Evolutionary conservation across 2,888 invertebrate species (phyloP).

Genomic region (Sycophila texana): DNA sequence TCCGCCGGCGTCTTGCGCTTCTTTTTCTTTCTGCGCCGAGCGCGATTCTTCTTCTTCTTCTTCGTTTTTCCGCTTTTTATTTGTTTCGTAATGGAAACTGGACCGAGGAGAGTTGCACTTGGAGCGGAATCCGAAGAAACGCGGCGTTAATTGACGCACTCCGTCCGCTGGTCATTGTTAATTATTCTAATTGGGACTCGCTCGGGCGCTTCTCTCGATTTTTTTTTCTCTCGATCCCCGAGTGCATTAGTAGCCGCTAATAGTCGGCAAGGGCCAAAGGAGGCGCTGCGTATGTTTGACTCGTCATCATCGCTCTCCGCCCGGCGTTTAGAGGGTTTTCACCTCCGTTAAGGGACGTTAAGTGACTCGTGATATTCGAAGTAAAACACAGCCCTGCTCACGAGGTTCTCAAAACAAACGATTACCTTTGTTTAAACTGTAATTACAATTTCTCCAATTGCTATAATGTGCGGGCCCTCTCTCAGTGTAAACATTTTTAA

Average conservation of each 20-base stretch:
- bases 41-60: too few species aligned
- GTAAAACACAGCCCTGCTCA: conserved; percentile 20
- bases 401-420: conserved; percentile 27
- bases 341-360: conserved; percentile 3
- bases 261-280: conserved; percentile 43
- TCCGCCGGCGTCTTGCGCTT: background rate
- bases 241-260: conserved; percentile 46
- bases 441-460: conserved; percentile 12
- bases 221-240: conserved; percentile 19
- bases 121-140: conserved; percentile 7
- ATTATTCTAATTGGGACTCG: conserved; percentile 50
- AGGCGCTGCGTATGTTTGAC: conserved; percentile 9
- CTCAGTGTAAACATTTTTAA: background rate
- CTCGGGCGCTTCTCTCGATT: conserved; percentile 41
- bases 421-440: conserved; percentile 37
- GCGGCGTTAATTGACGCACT: conserved; percentile 20
- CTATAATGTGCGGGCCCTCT: background rate
- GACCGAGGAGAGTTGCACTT: background rate
- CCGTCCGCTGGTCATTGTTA: conserved; percentile 16
- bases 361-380: conserved; percentile 22
- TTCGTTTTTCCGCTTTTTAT: background rate
- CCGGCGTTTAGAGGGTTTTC: conserved; percentile 21
- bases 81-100: background rate
- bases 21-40: background rate
- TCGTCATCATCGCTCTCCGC: conserved; percentile 15